Base-by-base conservation (phyloP, 2,888 invertebrate species). In the Scelioninae gen. 1 region DNA sequence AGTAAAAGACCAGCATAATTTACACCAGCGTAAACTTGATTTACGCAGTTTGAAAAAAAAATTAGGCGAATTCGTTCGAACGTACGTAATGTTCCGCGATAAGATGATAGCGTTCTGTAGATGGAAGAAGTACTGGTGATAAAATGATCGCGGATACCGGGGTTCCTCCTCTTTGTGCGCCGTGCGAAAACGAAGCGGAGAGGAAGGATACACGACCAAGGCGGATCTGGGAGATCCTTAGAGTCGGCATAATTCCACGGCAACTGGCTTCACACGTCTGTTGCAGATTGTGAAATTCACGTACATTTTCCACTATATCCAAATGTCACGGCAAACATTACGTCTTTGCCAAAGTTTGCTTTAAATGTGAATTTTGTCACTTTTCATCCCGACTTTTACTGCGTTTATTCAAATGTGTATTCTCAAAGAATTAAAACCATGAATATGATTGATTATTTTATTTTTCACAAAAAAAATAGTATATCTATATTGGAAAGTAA, bases 201-300 rank as follows among this genome's bases (percentile, higher is more conserved):
- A 82, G 86, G 63, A 83, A 87, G 83, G 79, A 85, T 89, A 91
- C 91, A 91, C 87, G 91, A 82, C 87, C 87, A 89, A 88, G 90
- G 90, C 90, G 91, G 90, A 86, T 88, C 90, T 85, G 69, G 78
- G 72, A 86, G 86, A 88, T 87, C 87, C 87, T 88, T 88, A 87
- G 85, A 86, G 88, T 85, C 87, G 87, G 88, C 90, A 89, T 91
- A 90, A 91, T 89, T 90, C 87, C 85, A 81, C 77, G 84, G 81
- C 86, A 88, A 88, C 88, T 84, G 86, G 86, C 85, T 87, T 83
- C 82, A 77, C 84, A 86, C 85, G 87, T 88, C 85, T 86, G 83
- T 77, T 81, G 85, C 87, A 87, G 87, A 79, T 71, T 75, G 72
- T 34, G 71, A 66, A 82, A 72, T 82, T 72, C 72, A 15, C 76